Conservation (phyloP, 2,888 invertebrate species). For the Gasteruption jaculator region DNA sequence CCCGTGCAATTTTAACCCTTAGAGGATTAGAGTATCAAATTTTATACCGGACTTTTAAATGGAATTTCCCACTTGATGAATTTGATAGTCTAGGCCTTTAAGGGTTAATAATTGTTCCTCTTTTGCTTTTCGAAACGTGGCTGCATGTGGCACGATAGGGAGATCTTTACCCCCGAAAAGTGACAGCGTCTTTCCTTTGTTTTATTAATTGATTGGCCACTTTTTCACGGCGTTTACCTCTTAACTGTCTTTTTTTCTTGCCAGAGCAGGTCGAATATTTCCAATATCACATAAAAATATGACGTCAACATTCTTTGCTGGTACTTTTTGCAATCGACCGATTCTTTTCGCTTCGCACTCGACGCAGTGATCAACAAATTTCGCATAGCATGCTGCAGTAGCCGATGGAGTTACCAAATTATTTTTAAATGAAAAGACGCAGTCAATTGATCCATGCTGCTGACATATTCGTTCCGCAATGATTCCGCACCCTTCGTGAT, state of each 20-base stretch:
- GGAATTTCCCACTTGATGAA: too few species aligned
- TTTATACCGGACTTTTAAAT: too few species aligned
- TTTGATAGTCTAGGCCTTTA: too few species aligned
- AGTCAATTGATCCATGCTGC: constrained; percentile 15
- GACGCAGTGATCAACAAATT: constrained; percentile 15
- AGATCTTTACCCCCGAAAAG: constrained; percentile 16
- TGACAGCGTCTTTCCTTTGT: constrained; percentile 19
- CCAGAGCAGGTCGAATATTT: constrained; percentile 11
- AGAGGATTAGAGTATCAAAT: too few species aligned
- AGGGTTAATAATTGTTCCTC: constrained; percentile 22
- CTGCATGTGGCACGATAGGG: constrained; percentile 13
- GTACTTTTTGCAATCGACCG: constrained; percentile 12
- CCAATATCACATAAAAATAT: constrained; percentile 16
- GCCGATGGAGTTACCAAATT: constrained; percentile 16
- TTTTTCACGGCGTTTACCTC: constrained; percentile 17
- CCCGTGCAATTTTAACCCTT: constrained; percentile 14
- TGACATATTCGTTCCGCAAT: constrained; percentile 19
- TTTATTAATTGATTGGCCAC: constrained; percentile 17
- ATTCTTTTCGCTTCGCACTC: constrained; percentile 18
- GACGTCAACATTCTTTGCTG: constrained; percentile 16
- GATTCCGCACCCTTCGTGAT: constrained; percentile 17
- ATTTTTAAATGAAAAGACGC: constrained; percentile 19
- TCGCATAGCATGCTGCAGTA: constrained; percentile 11
- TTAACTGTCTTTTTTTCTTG: constrained; percentile 16
- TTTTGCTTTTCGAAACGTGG: constrained; percentile 17